These are phyloP conservation scores for Piscicola geometra DNA, from an alignment of 2,888 invertebrate species.

Conservation along the genomic window DNA sequence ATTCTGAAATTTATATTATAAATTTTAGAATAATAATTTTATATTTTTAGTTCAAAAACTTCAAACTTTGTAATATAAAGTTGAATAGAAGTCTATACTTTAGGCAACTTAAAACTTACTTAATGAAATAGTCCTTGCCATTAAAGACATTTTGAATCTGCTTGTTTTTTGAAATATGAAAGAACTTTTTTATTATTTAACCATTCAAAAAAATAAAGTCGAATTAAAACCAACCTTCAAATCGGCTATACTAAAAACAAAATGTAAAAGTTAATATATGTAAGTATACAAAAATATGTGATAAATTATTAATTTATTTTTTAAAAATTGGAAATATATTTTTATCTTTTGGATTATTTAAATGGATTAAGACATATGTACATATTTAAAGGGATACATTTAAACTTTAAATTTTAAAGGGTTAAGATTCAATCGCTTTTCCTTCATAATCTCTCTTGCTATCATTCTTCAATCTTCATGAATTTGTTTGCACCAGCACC, in stretches of 20 bases:
- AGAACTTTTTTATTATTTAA: background rate
- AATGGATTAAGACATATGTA: background rate
- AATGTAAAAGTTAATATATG: background rate
- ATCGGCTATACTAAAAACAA: background rate
- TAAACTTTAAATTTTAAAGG: background rate
- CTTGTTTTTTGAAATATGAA: background rate
- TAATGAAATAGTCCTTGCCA: background rate
- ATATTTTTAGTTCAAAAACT: no score
- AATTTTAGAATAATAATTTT: no score
- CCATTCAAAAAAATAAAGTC: background rate
- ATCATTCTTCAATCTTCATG: no score
- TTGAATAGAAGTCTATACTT: no score
- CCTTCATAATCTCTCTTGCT: no score
- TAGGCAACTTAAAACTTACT: background rate
- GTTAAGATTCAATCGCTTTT: background rate
- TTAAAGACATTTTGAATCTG: background rate
- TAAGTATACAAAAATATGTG: background rate
- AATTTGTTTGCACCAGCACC: no score
- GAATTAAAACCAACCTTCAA: slow-evolving; percentile 1
- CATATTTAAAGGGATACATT: background rate
- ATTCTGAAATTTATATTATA: no score
- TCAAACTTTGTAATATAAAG: no score
- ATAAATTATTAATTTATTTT: background rate
- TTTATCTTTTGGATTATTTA: background rate
- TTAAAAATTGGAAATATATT: background rate